These are phyloP conservation scores for Paratrypauchen microcephalus DNA, from an alignment of 2,797 vertebrate species.

Conservation along the genomic window DNA sequence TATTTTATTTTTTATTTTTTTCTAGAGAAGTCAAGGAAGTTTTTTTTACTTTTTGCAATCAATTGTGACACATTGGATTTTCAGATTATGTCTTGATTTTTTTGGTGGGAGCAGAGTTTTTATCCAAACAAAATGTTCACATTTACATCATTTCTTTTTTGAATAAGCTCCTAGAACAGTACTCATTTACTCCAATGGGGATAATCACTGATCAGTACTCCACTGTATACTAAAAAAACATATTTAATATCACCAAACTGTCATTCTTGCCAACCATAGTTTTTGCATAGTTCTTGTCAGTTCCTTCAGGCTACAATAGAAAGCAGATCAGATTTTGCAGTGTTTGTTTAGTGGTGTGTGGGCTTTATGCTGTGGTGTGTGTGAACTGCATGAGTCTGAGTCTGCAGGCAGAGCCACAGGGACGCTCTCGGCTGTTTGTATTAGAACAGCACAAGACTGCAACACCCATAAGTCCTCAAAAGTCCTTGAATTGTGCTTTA, in stretches of 20 bases:
- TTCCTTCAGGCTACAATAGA: slow-evolving; percentile 23
- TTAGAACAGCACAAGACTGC: slow-evolving; percentile 34
- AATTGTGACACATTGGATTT: background rate
- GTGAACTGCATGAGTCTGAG: slow-evolving; percentile 15
- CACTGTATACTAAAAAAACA: background rate
- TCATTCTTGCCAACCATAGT: background rate
- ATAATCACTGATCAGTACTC: background rate
- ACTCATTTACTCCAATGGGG: no score
- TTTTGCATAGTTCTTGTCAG: slow-evolving; percentile 6
- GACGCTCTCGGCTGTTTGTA: slow-evolving; percentile 58
- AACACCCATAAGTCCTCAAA: slow-evolving; percentile 37
- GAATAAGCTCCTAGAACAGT: background rate
- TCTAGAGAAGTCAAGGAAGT: no score
- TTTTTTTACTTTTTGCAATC: no score
- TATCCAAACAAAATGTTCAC: no score
- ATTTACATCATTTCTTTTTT: no score
- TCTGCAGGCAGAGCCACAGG: slow-evolving; percentile 48
- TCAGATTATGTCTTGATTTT: background rate
- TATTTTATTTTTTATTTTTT: no score
- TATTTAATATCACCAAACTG: background rate
- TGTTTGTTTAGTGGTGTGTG: slow-evolving; percentile 31
- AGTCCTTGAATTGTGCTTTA: slow-evolving; percentile 10
- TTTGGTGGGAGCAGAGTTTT: no score
- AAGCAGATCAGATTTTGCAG: slow-evolving; percentile 13
- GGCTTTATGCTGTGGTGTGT: slow-evolving; percentile 22